Base-by-base conservation (phyloP, 2,888 invertebrate genomes). In the Masnerella sp. region DNA sequence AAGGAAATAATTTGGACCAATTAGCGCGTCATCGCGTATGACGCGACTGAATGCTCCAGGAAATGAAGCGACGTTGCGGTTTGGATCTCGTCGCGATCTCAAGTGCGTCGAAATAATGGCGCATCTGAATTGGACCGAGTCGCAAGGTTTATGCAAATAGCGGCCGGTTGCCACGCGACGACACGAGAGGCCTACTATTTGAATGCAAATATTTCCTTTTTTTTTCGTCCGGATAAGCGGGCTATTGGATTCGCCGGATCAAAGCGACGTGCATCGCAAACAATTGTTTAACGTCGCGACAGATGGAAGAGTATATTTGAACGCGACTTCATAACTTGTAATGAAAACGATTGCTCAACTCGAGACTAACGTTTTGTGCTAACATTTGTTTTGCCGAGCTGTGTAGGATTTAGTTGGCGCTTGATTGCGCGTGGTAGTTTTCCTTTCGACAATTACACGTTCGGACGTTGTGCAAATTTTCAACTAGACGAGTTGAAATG, bases 151-250 rank as follows among this genome's bases (percentile, higher is more conserved):
- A 76, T 81, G 81, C 80, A 83, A 83, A 83, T 79, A 80, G 61
- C 72, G 62, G 59, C 68, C 64, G 71, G 61, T 71, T 71, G 71
- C 64, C 77, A 75, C 74, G 75, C 75, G 77, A 65, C 77, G 72
- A 69, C 58, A 42, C 73, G 68, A 68, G 71, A 76, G 38, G 45
- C 77, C 76, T 79, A 79, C 82, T 79, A 78, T 81, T 76, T 78
- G 79, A 79, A 82, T 79, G 82, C 79, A 83, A 83, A 84, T 82
- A 82, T 80, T 84, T 83, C 83, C 80, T 65, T 62, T 62, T 25
- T n/a, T 4, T 4, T 40, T 1, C 36, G 32, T n/a, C 28, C n/a
- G 69, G 61, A 61, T 69, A 54, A 51, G 51, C 51, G 30, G 42
- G 12, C 69, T 42, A 70, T 62, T 70, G 70, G 62, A 70, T 70